A percentile compares a stretch with the other conserved stretches of the same genome.
Evolutionary conservation across 2,888 invertebrate species (phyloP).

Genomic region (Pandemis corylana): DNA sequence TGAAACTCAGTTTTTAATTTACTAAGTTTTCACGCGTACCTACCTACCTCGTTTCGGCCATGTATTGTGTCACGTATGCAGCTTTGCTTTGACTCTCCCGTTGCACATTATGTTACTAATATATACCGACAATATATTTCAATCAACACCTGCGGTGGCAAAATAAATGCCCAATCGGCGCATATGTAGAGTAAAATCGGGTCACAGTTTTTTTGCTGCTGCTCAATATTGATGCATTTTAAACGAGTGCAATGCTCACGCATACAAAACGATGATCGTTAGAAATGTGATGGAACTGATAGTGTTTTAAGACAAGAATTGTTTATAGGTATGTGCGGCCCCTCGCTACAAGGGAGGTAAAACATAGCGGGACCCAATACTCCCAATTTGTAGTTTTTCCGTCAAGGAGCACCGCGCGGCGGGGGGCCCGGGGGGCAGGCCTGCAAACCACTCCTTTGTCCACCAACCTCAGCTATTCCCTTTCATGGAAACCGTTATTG

Average conservation of each 20-base stretch:
- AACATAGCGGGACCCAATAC: conserved; percentile 4
- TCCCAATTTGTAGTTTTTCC: conserved; percentile 71
- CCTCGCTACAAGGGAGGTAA: neutral
- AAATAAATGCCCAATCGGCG: neutral
- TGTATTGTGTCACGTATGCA: conserved; percentile 1
- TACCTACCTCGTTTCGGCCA: neutral
- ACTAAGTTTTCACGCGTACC: neutral
- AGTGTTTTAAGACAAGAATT: neutral
- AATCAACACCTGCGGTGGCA: neutral
- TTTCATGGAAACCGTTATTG: conserved; percentile 73
- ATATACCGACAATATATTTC: neutral
- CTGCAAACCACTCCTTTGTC: conserved; percentile 68
- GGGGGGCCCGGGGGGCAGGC: conserved; percentile 65
- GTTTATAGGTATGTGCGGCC: no score
- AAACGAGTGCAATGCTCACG: neutral
- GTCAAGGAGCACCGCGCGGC: conserved; percentile 57
- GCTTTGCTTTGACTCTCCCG: neutral
- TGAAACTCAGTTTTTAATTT: neutral
- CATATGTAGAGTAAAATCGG: neutral
- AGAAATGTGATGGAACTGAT: neutral
- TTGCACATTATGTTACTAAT: neutral
- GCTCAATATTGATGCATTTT: neutral
- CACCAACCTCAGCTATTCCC: conserved; percentile 63
- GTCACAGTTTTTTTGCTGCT: conserved; percentile 2
- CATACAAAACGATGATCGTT: neutral